Evolutionary conservation across 2,797 vertebrate species (phyloP), one percentile per base, ranked within the genome.

Genomic region (Cuniculus paca): DNA sequence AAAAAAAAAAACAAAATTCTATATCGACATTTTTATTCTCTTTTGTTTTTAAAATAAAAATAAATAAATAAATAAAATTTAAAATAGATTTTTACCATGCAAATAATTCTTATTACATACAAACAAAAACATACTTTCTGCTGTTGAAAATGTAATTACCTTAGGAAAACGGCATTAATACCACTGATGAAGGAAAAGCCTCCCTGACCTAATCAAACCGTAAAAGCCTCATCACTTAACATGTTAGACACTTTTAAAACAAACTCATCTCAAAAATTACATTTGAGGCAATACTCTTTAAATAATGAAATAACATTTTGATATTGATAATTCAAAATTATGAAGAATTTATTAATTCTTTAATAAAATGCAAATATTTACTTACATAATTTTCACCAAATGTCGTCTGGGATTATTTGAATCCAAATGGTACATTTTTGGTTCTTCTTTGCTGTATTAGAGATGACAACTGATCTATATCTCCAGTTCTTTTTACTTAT

Each of bases 141-240:
- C n/a, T 78, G 3, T 58, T 63, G 8, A 90, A 68, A 92, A 48
- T 72, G 61, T 63, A 88, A 74, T 58, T 28, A 60, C 2, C n/a
- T 17, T 75, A 74, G 17, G 79, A 75, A 31, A 16, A 28, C 0
- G 2, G 6, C 10, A 34, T 56, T 56, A 26, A 52, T 42, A 16
- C 9, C 5, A 75, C 22, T 70, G 2, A 8, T 5, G 5, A 52
- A 4, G 6, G 6, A 61, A 2, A 5, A 61, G 11, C 1, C 2
- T 13, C 50, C 2, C 2, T 26, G 2, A 24, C 8, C 17, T 54
- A 36, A 31, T 56, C 34, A 68, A 2, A 75, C 5, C 16, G 8
- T 31, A 28, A 70, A 48, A 3, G 24, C 13, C 6, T 48, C 72
- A 75, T 75, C 6, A 14, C 7, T 75, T 31, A 9, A 8, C 22